phyloP scores from a whole-genome alignment of 2,888 invertebrate species.

The Drepana falcataria region DNA sequence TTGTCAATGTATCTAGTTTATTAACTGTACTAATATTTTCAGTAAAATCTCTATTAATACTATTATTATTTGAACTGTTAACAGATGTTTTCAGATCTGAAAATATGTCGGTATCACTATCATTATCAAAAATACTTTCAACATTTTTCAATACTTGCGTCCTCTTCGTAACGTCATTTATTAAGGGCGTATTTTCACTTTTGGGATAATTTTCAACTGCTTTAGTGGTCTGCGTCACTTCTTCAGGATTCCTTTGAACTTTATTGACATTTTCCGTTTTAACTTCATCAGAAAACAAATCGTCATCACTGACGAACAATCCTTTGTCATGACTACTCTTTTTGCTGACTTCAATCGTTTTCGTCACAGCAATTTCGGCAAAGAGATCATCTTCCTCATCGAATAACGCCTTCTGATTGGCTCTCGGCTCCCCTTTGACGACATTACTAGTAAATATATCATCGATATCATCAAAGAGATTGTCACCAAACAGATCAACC shows the following conservation, averaged over 20 bases:
- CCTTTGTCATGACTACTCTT: conserved; percentile 8
- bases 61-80: not conserved
- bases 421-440: conserved; percentile 25
- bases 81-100: conserved; percentile 13
- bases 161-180: not conserved
- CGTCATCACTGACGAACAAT: conserved; percentile 52
- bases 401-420: conserved; percentile 46
- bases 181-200: not conserved
- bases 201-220: conserved; percentile 6
- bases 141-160: conserved; percentile 3
- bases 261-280: not conserved
- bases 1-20: not conserved
- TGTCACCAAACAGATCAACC: conserved; percentile 11
- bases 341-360: conserved; percentile 7
- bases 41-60: not conserved
- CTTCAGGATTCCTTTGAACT: conserved; percentile 15
- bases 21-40: not conserved
- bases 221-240: conserved; percentile 8
- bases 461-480: conserved; percentile 69
- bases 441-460: conserved; percentile 59
- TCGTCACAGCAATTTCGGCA: conserved; percentile 37
- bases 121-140: conserved; percentile 42
- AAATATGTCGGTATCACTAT: conserved; percentile 46
- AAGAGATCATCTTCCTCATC: conserved; percentile 60
- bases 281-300: conserved; percentile 37